phyloP scores from a whole-genome alignment of 1,140 invertebrate genomes.

The Holcopasites calliopsidis region DNA sequence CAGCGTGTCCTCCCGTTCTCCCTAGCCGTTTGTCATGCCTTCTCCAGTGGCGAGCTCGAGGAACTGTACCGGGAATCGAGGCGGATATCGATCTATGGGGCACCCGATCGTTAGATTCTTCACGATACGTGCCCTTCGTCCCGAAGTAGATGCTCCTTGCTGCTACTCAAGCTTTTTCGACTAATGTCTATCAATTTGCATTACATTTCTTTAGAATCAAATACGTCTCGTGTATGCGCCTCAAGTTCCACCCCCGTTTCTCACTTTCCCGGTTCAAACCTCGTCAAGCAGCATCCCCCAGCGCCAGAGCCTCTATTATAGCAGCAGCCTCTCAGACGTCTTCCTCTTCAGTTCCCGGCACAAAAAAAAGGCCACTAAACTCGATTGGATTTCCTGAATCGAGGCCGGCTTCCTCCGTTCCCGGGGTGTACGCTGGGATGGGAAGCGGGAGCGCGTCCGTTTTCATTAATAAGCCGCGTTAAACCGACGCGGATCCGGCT shows the following conservation, averaged over 20 bases:
- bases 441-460: background rate
- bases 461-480: conserved; percentile 32
- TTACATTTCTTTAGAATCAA: too few species aligned
- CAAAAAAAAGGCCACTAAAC: background rate
- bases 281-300: background rate
- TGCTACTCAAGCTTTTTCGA: too few species aligned
- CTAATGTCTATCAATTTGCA: too few species aligned
- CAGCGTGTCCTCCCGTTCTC: conserved; percentile 25
- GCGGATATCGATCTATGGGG: conserved; percentile 53
- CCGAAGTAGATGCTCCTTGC: too few species aligned
- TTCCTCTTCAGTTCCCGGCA: background rate
- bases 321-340: background rate
- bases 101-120: conserved; percentile 37
- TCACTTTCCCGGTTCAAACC: background rate
- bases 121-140: conserved; percentile 6
- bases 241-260: background rate
- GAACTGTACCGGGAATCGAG: conserved; percentile 33
- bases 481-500: conserved; percentile 33
- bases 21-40: background rate
- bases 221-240: too few species aligned
- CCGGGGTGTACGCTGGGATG: background rate
- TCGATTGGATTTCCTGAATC: background rate
- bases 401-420: background rate
- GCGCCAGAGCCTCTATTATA: background rate
- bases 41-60: background rate